Base-by-base conservation (phyloP, 1,140 invertebrate genomes). In the Ips nitidus region DNA sequence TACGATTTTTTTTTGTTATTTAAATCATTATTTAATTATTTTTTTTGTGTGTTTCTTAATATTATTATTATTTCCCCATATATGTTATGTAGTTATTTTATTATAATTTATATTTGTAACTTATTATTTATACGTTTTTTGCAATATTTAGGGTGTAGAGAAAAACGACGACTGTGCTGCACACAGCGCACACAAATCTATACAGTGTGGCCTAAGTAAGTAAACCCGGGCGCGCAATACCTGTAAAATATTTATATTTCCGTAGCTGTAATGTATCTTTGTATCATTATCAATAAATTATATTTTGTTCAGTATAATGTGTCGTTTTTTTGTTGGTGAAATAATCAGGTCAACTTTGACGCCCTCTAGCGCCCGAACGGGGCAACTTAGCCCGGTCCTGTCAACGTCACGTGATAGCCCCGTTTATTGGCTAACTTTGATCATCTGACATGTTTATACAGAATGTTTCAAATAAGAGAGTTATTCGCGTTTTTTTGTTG, bases 101-200 rank as follows among this genome's bases (percentile, higher is more conserved):
- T 78, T 79, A 78, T 80, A 79, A 80, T 81, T 80, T 80, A 81
- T 81, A 78, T n/a, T n/a, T 80, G 77, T 81, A 81, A 80, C 79
- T 81, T 81, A 80, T 80, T 80, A 79, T 80, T 79, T 80, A 80
- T 80, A 78, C 63, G n/a, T 70, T 72, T 72, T 65, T 65, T 39
- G 40, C 41, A n/a, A 75, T 77, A 75, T 74, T 73, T 75, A 74
- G 55, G n/a, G n/a, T n/a, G n/a, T n/a, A n/a, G n/a, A n/a, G n/a
- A n/a, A 70, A 45, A 62, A 70, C 74, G 75, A 77, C 77, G 73
- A 78, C 69, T 77, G 75, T 77, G 76, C 70, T 73, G n/a, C n/a
- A n/a, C n/a, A n/a, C n/a, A n/a, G n/a, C n/a, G 68, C 68, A 73
- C 71, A 76, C 63, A 73, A n/a, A n/a, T n/a, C 72, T 60, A 69